Evolutionary conservation across 2,113 vertebrate genomes (phyloP).

Genomic region (Dipodomys ordii): DNA sequence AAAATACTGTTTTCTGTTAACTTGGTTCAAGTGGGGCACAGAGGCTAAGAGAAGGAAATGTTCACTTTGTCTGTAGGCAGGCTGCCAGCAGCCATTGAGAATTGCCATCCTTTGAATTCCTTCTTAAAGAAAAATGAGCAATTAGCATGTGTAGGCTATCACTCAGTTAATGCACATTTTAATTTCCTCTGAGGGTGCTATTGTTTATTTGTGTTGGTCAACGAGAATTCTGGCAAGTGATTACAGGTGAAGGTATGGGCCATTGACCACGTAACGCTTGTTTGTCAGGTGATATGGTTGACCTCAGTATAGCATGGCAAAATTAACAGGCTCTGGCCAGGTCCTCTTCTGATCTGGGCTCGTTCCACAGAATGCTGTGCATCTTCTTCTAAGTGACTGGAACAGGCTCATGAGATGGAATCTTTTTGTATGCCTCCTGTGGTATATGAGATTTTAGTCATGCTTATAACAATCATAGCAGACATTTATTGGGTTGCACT

Average conservation of each 20-base stretch:
- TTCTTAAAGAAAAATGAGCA: slow-evolving; percentile 54
- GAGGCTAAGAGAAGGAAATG: slow-evolving; percentile 40
- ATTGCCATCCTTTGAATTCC: slow-evolving; percentile 58
- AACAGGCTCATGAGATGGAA: neutral
- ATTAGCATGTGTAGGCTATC: slow-evolving; percentile 7
- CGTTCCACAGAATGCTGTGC: neutral
- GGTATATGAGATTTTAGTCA: neutral
- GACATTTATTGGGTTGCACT: neutral
- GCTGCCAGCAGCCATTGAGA: slow-evolving; percentile 53
- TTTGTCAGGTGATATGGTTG: neutral
- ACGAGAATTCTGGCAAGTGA: neutral
- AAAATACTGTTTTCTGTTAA: slow-evolving; percentile 52
- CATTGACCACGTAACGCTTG: neutral
- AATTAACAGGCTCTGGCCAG: neutral
- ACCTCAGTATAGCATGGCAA: neutral
- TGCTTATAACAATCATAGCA: neutral
- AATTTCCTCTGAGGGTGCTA: neutral
- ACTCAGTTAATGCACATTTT: slow-evolving; percentile 47
- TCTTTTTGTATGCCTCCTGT: neutral
- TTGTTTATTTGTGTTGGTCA: slow-evolving; percentile 53
- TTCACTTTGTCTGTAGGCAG: neutral
- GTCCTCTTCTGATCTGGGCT: neutral
- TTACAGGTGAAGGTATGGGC: neutral
- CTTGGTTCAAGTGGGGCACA: neutral
- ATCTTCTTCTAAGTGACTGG: neutral